phyloP scores from a whole-genome alignment of 1,140 invertebrate species.

The Homarus americanus region DNA sequence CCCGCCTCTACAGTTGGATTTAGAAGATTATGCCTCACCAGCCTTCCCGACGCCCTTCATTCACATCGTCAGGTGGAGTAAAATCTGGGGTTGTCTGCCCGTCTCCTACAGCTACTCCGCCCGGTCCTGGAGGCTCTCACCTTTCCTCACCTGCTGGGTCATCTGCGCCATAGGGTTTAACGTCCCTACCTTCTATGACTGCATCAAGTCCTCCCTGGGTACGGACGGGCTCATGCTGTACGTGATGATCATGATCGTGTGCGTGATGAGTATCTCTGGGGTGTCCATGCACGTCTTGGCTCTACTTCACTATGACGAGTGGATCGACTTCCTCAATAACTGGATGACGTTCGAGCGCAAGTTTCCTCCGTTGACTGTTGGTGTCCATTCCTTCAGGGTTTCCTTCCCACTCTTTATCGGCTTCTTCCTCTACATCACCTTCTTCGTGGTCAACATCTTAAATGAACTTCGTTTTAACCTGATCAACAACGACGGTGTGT shows the following conservation, averaged over 20 bases:
- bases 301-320: constrained; percentile 68
- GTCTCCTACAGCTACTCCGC: constrained; percentile 46
- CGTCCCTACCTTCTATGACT: constrained; percentile 74
- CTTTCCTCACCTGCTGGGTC: constrained; percentile 68
- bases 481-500: constrained; percentile 70
- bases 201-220: constrained; percentile 69
- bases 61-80: constrained; percentile 74
- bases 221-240: constrained; percentile 71
- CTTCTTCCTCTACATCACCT: constrained; percentile 65
- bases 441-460: constrained; percentile 72
- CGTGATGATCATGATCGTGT: constrained; percentile 74
- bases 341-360: constrained; percentile 67
- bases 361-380: constrained; percentile 39
- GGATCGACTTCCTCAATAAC: constrained; percentile 68
- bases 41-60: constrained; percentile 73
- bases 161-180: constrained; percentile 73
- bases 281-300: constrained; percentile 58
- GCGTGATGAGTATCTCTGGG: constrained; percentile 74
- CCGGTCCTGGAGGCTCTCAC: constrained; percentile 57
- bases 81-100: constrained; percentile 73
- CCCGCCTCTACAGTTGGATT: not conserved
- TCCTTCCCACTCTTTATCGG: constrained; percentile 66
- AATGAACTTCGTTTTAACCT: constrained; percentile 75
- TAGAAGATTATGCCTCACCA: constrained; percentile 18
- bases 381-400: constrained; percentile 53